Conservation (phyloP, 2,113 vertebrate genomes). For the Verasper variegatus region DNA sequence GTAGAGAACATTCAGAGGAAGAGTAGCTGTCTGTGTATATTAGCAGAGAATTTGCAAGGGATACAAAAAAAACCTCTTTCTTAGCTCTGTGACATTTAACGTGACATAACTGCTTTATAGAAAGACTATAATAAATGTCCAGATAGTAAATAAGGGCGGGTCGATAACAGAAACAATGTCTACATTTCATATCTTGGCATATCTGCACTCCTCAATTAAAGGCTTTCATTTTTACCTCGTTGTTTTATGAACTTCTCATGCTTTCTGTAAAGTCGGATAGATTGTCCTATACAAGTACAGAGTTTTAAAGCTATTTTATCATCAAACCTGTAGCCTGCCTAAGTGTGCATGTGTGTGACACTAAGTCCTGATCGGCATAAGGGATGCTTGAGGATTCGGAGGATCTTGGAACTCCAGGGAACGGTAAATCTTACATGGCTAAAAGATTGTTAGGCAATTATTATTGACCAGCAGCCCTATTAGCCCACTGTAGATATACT, state of each 20-base stretch:
- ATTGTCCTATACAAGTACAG: not conserved
- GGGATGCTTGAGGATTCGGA: not conserved
- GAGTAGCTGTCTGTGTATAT: conserved; percentile 50
- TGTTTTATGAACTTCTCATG: not conserved
- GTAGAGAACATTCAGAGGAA: conserved; percentile 45
- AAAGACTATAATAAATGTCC: conserved; percentile 29
- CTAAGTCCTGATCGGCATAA: not conserved
- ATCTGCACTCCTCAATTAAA: not conserved
- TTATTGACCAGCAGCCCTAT: conserved; percentile 35
- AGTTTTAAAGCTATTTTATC: not conserved
- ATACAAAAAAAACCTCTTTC: not conserved
- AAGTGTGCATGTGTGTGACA: conserved; percentile 12
- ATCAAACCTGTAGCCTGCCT: not conserved
- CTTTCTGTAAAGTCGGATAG: not conserved
- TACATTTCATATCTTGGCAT: not conserved
- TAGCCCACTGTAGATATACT: conserved; percentile 17
- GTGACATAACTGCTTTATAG: conserved; percentile 29
- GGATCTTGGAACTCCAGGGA: not conserved
- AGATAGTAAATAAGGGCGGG: not conserved
- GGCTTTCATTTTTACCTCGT: not conserved
- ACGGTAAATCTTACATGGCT: not conserved
- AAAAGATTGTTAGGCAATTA: conserved; percentile 8
- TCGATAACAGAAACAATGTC: conserved; percentile 1
- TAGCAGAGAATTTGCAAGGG: conserved; percentile 36
- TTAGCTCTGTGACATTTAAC: conserved; percentile 58